Evolutionary conservation across 1,140 invertebrate genomes (phyloP), one percentile per base, ranked within the genome.

Genomic region (Sarcophaga peregrina): DNA sequence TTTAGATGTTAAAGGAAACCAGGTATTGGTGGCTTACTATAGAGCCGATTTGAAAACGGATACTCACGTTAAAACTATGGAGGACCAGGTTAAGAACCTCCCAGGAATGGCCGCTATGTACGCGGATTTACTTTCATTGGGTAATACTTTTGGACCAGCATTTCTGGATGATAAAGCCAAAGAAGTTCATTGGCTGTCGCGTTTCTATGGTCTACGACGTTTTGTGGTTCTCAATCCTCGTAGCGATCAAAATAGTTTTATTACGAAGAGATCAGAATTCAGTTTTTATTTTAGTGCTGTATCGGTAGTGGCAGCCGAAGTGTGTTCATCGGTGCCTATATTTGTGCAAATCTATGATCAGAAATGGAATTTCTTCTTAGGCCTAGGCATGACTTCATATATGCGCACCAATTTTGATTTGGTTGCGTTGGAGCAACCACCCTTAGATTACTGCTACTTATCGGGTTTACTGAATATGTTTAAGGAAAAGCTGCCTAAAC

Each of bases 271-370:
- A 86, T 97, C 95, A 84, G 92, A 94, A 87, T 94, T 96, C 54
- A 97, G 97, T 92, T 92, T 97, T 83, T 91, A 98, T 5, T 90
- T 97, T 52, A 98, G 97, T 90, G 96, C 97, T 15, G 90, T 95
- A 13, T 93, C 93, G 74, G 96, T 98, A 84, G 96, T 96, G 13
- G 91, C 95, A n/a, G 95, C 93, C 80, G 98, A 98, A 91, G 93
- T 94, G 20, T 93, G 93, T 87, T 96, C 96, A 90, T 93, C 95
- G 85, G 92, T 97, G 78, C 97, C 97, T 48, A 92, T 97, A 25
- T 97, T 98, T 92, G 92, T 98, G 74, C 97, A 98, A 92, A 93
- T 96, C 25, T 92, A 95, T 86, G 94, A 96, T 89, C 92, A 92
- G 82, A 95, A 95, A 92, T 95, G 96, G 87, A 94, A 95, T 85